These are phyloP conservation scores for Hydrolagus colliei DNA, from an alignment of 2,797 vertebrate genomes.

Conservation along the genomic window DNA sequence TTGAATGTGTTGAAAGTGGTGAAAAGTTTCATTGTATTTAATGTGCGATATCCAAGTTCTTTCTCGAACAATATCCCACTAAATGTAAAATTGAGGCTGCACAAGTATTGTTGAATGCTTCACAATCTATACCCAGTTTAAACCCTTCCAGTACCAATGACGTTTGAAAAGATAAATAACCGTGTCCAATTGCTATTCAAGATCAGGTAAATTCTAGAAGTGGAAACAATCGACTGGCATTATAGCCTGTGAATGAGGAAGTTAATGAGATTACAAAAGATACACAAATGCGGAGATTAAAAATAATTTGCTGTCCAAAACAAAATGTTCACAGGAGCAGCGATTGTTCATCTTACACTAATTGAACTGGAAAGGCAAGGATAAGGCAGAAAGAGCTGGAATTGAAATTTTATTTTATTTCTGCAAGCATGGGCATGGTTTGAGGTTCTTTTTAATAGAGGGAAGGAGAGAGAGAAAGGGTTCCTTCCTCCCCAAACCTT, in stretches of 20 bases:
- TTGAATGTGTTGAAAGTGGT: not conserved
- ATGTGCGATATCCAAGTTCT: not conserved
- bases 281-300: not conserved
- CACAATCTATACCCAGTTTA: not conserved
- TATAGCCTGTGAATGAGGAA: not conserved
- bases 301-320: not conserved
- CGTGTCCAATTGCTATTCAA: not conserved
- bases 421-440: not conserved
- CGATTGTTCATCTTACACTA: not conserved
- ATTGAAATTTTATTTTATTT: not conserved
- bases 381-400: not conserved
- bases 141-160: not conserved
- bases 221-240: constrained; percentile 2
- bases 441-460: not conserved
- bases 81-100: not conserved
- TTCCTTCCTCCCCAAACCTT: too few relatives aligned
- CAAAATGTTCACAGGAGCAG: not conserved
- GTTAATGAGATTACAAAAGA: not conserved
- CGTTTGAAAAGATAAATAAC: not conserved
- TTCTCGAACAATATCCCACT: not conserved
- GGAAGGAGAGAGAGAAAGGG: not conserved
- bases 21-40: not conserved
- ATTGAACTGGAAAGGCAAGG: not conserved
- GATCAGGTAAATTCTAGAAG: not conserved
- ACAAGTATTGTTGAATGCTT: not conserved